phyloP scores from a whole-genome alignment of 2,113 vertebrate genomes.

The Condylura cristata region DNA sequence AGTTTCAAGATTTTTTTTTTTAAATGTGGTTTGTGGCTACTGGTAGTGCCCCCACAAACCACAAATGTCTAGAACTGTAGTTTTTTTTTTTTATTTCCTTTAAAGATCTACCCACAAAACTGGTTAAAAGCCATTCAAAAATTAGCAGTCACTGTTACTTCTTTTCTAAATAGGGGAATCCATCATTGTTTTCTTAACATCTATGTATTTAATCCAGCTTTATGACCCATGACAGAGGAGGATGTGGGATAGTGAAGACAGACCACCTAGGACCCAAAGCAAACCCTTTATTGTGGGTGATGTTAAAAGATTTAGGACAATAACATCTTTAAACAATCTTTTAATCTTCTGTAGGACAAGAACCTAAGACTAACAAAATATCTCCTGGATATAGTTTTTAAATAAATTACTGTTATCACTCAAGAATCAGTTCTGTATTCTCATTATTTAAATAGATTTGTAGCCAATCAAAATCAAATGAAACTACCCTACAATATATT shows the following conservation, averaged over 20 bases:
- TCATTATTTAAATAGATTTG: background rate
- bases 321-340: background rate
- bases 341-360: background rate
- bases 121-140: constrained; percentile 66
- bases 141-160: constrained; percentile 13
- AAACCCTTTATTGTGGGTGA: background rate
- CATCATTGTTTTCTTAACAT: constrained; percentile 36
- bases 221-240: background rate
- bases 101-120: constrained; percentile 48
- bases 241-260: background rate
- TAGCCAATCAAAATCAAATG: background rate
- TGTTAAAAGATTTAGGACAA: constrained; percentile 4
- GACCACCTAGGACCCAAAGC: background rate
- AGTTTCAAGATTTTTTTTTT: constrained; percentile 46
- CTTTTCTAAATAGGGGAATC: background rate
- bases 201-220: background rate
- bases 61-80: constrained; percentile 58
- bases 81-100: constrained; percentile 59
- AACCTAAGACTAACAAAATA: background rate
- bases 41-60: constrained; percentile 58
- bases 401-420: background rate
- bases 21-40: constrained; percentile 63
- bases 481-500: background rate
- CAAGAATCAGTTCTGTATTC: background rate
- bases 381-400: background rate